Percentiles rank a stretch among this genome's conserved stretches.
These are phyloP conservation scores for Aix galericulata DNA, from an alignment of 2,113 vertebrate species.

Conservation along the genomic window DNA sequence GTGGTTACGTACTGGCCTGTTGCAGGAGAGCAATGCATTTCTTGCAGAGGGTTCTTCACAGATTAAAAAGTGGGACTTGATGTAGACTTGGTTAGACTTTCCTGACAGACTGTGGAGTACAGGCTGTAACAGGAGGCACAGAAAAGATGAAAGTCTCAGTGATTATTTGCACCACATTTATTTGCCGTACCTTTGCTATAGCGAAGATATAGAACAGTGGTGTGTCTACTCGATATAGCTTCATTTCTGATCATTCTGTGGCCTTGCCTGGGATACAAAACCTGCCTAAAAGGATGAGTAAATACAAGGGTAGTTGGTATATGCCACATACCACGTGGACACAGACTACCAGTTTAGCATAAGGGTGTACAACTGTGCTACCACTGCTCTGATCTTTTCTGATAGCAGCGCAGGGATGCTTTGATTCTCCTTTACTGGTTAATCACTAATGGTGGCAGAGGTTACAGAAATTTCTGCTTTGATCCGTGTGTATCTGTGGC, in stretches of 20 bases:
- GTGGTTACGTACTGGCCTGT: not conserved
- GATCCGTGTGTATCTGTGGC: not conserved
- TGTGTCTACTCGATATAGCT: not conserved
- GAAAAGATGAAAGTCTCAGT: not conserved
- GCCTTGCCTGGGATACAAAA: not conserved
- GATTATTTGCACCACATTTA: not conserved
- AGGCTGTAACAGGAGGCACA: not conserved
- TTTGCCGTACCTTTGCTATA: not conserved
- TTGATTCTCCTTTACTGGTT: not conserved
- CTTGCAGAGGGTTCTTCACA: not conserved
- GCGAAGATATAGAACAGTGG: not conserved
- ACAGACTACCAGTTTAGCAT: not conserved
- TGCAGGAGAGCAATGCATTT: not conserved
- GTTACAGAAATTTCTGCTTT: not conserved
- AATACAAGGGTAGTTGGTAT: not conserved
- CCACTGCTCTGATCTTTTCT: not conserved
- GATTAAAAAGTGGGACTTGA: not conserved
- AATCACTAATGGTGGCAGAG: not conserved
- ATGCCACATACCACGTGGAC: rapidly evolving
- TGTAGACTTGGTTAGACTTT: not conserved
- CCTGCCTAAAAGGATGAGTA: not conserved
- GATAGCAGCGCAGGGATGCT: not conserved
- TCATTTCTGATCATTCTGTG: not conserved
- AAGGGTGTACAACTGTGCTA: not conserved
- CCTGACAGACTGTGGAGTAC: not conserved